Base-by-base conservation (phyloP, 2,888 invertebrate species). In the Patella depressa region DNA sequence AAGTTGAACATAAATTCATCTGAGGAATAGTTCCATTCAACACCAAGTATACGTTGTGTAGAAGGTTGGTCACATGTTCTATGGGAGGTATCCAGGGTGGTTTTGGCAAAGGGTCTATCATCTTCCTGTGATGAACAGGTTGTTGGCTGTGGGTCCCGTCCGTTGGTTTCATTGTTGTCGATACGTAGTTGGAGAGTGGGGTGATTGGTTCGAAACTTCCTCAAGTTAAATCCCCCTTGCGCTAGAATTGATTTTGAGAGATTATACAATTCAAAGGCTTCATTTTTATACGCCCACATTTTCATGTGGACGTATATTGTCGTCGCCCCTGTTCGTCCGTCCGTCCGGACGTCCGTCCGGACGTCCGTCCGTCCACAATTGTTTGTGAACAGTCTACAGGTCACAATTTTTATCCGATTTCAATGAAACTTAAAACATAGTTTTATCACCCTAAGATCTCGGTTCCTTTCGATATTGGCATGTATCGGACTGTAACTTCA, bases 1-100 rank as follows among this genome's bases (percentile, higher is more conserved):
- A 59, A 19, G 59, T 59, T 19, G 59, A 59, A 59, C 17, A 59
- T 19, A 59, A 59, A 59, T 59, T 59, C 59, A 59, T 59, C 59
- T 19, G 19, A 19, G 19, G 15, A 17, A 59, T 59, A 59, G 12
- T 59, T 59, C 19, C 14, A 59, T 59, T 19, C 19, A 17, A 59
- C 59, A 17, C 59, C 59, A 9, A 59, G 17, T 59, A 59, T 59
- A 9, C 19, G 2, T 19, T 19, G 59, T 19, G 59, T 19, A 19
- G 59, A 19, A 2, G 17, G 9, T 17, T 14, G 9, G 45, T 45
- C 45, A 45, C 7, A 45, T 45, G 45, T 9, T 45, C 45, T 45
- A 7, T 45, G 45, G 9, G 3, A 45, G 45, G 45, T 45, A 4
- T 9, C 45, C 19, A 65, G 15, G n/a, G 65, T 19, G 65, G 65